phyloP scores from a whole-genome alignment of 2,797 vertebrate species.

The Chrysolophus pictus region DNA sequence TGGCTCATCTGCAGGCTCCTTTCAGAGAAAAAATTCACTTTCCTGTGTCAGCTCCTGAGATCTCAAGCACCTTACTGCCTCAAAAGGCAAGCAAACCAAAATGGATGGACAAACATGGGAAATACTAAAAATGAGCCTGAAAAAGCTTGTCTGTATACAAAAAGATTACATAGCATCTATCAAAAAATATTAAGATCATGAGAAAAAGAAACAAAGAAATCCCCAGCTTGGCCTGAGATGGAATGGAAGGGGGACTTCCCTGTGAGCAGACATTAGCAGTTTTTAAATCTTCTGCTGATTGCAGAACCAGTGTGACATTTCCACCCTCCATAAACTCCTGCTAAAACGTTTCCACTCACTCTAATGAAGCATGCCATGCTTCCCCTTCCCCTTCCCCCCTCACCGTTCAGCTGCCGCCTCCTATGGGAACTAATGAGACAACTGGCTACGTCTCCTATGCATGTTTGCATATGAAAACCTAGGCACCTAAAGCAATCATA shows the following conservation, averaged over 20 bases:
- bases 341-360: background rate
- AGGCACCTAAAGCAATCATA: background rate
- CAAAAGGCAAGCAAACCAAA: background rate
- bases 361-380: background rate
- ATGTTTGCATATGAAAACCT: background rate
- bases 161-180: background rate
- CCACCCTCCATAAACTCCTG: background rate
- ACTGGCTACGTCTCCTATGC: background rate
- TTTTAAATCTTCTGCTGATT: background rate
- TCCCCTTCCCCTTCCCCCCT: background rate
- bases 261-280: background rate
- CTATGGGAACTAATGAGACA: background rate
- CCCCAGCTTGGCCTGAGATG: background rate
- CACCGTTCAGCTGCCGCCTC: background rate
- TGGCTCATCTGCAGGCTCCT: background rate
- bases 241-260: background rate
- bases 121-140: background rate
- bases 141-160: background rate
- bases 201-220: background rate
- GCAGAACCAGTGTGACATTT: background rate
- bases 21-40: background rate
- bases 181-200: background rate
- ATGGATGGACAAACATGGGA: background rate
- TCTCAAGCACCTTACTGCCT: rapidly evolving
- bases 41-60: background rate